Evolutionary conservation across 2,797 vertebrate genomes (phyloP).

Genomic region (Amphiprion clarkii): DNA sequence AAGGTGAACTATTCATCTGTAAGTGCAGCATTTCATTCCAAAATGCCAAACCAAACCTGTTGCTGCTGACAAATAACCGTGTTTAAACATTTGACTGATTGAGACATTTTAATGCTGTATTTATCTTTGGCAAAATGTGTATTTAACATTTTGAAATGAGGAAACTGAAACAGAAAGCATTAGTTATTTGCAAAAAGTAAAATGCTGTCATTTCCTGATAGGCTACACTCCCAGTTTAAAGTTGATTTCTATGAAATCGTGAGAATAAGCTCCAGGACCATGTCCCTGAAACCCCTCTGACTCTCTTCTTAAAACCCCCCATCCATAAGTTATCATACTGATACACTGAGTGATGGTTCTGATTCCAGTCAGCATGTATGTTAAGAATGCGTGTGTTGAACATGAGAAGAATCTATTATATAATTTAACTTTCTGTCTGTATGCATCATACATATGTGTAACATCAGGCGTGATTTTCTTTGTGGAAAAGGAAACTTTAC

Average conservation of each 20-base stretch:
- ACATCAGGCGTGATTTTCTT: conserved; percentile 40
- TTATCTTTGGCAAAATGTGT: neutral
- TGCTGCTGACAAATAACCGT: neutral
- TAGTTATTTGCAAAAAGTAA: conserved; percentile 8
- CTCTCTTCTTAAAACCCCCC: conserved; percentile 43
- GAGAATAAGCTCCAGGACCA: conserved; percentile 39
- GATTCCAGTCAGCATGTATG: conserved; percentile 59
- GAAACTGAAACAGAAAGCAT: conserved; percentile 7
- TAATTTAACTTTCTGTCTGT: conserved; percentile 45
- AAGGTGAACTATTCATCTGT: conserved; percentile 2
- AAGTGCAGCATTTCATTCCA: conserved; percentile 17
- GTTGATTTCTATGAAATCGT: conserved; percentile 87
- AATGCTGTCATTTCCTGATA: neutral
- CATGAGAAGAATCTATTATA: conserved; percentile 12
- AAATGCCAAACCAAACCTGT: neutral
- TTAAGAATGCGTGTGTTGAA: conserved; percentile 55
- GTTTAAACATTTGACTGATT: neutral
- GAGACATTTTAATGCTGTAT: conserved; percentile 14
- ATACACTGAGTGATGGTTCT: conserved; percentile 68
- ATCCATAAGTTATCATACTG: conserved; percentile 73
- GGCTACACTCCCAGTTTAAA: conserved; percentile 59
- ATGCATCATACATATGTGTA: conserved; percentile 57
- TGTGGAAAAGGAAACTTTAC: conserved; percentile 60
- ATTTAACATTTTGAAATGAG: conserved; percentile 36
- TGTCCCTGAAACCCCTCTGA: conserved; percentile 57